Evolutionary conservation across 2,888 invertebrate species (phyloP).

Genomic region (Lacanobia wlatinum): DNA sequence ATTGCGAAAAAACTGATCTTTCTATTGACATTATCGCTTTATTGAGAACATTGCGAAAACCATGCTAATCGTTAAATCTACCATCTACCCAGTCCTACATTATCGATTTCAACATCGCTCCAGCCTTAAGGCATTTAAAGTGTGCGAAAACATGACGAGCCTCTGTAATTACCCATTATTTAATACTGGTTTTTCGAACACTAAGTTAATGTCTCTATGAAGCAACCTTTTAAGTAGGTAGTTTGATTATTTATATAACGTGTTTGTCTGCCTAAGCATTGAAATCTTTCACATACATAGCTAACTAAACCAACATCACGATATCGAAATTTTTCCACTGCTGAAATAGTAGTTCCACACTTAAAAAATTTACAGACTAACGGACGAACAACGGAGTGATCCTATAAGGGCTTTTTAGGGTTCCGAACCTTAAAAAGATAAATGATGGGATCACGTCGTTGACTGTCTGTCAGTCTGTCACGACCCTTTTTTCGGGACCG

Average conservation of each 20-base stretch:
- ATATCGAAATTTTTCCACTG: too few relatives aligned
- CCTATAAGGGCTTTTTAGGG: too few relatives aligned
- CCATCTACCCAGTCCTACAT: background rate
- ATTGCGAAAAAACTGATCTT: background rate
- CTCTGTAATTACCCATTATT: constrained; percentile 1
- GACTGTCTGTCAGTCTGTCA: too few relatives aligned
- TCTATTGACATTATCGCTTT: background rate
- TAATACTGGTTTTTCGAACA: background rate
- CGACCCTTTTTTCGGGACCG: too few relatives aligned
- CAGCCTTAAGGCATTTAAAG: background rate
- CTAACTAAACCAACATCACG: background rate
- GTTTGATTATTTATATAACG: constrained; percentile 4
- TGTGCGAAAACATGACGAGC: background rate
- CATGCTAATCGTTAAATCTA: background rate
- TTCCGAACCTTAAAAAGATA: too few relatives aligned
- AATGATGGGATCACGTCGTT: too few relatives aligned
- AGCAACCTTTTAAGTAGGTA: constrained; percentile 11
- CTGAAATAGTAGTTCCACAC: too few relatives aligned
- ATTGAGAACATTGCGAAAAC: background rate
- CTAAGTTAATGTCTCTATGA: constrained; percentile 22
- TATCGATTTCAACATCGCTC: constrained; percentile 7
- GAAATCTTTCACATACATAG: constrained; percentile 5
- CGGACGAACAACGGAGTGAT: too few relatives aligned
- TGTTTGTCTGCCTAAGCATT: background rate
- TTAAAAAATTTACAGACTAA: too few relatives aligned